Base-by-base conservation (phyloP, 2,888 invertebrate genomes). In the Nomada fabriciana region DNA sequence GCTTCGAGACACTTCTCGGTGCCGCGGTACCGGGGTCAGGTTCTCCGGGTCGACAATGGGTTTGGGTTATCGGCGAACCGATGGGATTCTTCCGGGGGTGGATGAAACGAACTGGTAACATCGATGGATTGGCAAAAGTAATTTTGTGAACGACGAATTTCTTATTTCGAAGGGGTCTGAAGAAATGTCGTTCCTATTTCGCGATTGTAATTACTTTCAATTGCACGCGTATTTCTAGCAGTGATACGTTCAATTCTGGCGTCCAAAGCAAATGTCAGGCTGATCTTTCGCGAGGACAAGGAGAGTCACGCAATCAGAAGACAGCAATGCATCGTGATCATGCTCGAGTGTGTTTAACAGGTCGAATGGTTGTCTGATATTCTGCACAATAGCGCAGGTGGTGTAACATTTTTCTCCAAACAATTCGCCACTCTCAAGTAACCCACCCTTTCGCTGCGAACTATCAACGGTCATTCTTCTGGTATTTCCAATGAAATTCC, bases 351-450 rank as follows among this genome's bases (percentile, higher is more conserved):
- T n/a, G 53, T 43, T 53, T 23, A 72, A 64, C 50, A 20, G 64
- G 53, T 76, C 57, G 64, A 73, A 69, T 61, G 73, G 69, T 20
- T 59, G 60, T 76, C 59, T 70, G 73, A 77, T 67, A 29, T 50
- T 55, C 67, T 64, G 73, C 73, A 29, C 7, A 29, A 29, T 29
- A 7, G 29, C 29, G 7, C 7, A 29, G 29, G 7, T 7, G 7
- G 73, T 77, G 81, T 81, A 83, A 42, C 76, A 81, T 7, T 29
- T 29, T 81, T 81, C 64, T 74, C 69, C 73, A 83, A 80, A 82
- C 57, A 55, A 67, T 55, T 64, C 42, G 60, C 29, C 29, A 29
- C 7, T 7, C 7, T 29, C 29, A 7, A 29, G 0, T 29, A 7
- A 0, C 29, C 29, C 29, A 29, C 29, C 29, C 29, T 29, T 29